Conservation (phyloP, 2,888 invertebrate genomes). For the Dinocampus coccinellae region DNA sequence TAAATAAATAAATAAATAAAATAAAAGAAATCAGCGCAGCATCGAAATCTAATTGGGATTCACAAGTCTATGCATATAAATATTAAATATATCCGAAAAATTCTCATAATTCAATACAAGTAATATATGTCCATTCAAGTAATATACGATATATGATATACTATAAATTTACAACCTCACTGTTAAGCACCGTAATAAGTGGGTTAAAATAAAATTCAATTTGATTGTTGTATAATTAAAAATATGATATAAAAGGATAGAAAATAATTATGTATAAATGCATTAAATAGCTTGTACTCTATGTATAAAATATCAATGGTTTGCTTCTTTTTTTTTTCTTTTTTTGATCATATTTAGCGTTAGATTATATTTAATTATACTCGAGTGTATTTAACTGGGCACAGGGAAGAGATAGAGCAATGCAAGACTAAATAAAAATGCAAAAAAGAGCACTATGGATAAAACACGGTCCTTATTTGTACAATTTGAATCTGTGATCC, state of each 20-base stretch:
- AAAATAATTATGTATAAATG: background rate
- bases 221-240: background rate
- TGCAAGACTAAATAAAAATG: constrained; percentile 70
- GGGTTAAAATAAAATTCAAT: background rate
- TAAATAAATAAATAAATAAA: too few relatives aligned
- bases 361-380: constrained; percentile 56
- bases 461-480: constrained; percentile 65
- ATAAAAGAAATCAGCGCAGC: too few relatives aligned
- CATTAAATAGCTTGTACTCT: background rate
- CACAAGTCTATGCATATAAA: too few relatives aligned
- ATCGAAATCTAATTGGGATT: too few relatives aligned
- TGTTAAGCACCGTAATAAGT: background rate
- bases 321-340: background rate
- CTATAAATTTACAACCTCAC: background rate
- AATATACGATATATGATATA: too few relatives aligned
- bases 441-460: constrained; percentile 65
- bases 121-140: too few relatives aligned
- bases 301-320: background rate
- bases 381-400: too few relatives aligned
- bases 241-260: background rate
- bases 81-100: too few relatives aligned
- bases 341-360: background rate
- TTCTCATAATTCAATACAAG: too few relatives aligned
- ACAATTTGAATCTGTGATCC: constrained; percentile 62
- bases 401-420: constrained; percentile 71